Evolutionary conservation across 2,888 invertebrate genomes (phyloP), one percentile per base, ranked within the genome.

Genomic region (Lamproptera curius): DNA sequence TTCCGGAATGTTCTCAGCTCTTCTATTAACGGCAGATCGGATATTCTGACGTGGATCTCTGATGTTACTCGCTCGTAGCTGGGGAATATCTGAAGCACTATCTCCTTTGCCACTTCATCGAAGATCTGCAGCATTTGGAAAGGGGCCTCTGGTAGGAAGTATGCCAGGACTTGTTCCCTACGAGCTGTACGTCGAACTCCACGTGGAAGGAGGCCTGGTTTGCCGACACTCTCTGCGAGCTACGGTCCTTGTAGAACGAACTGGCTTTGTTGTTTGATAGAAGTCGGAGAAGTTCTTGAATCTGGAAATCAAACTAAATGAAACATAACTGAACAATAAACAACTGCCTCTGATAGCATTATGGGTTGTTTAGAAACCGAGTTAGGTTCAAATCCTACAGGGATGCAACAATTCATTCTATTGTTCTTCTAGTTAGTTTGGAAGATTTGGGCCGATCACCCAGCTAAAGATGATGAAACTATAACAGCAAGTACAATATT

Each of bases 71-170:
- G 90, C 61, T 96, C 96, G 71, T 99, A 99, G 65, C 97, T 96
- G 0, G 99, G 98, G 69, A 96, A 99, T 81, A 98, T 95, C 50
- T 94, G 93, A 13, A 98, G 83, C 0, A 99, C 98, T 56, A 99
- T 93, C 42, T 95, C 94, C 72, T 95, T 96, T n/a, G 96, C 95
- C 0, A 97, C 97, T 81, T 96, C 94, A 76, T 98, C 97, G 73
- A 99, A 97, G 56, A 98, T 97, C 72, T 95, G 93, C n/a, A 99
- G 82, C 95, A 99, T 97, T 85, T 98, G 97, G 56, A 94, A 92
- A 0, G 99, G 99, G 0, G 99, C 99, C 77, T 99, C 99, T 0
- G 99, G 99, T 41, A 99, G 73, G 76, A 99, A 99, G 77, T 97
- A 99, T 0, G 98, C 98, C 38, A 99, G 85, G 0, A 97, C 96